Percentiles rank a stretch among this genome's conserved stretches.
Evolutionary conservation across 1,140 invertebrate species (phyloP).

Genomic region (Rhyzopertha dominica): DNA sequence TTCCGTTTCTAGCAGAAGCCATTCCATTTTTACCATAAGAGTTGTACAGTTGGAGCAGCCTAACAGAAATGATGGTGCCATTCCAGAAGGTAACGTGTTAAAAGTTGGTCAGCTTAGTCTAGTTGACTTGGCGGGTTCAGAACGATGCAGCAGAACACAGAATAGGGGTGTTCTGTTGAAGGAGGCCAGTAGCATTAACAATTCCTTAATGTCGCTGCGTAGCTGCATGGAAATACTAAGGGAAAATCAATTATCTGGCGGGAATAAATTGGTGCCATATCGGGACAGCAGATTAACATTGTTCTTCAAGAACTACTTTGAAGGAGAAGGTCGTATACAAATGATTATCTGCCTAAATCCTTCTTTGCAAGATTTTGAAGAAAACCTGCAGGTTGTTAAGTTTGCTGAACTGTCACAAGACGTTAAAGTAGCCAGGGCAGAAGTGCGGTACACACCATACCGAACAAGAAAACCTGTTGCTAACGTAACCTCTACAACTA

Average conservation of each 20-base stretch:
- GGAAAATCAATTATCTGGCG: conserved; percentile 76
- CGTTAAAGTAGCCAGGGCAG: conserved; percentile 74
- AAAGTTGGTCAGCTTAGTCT: conserved; percentile 81
- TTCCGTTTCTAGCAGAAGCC: conserved; percentile 87
- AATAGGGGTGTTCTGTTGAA: conserved; percentile 53
- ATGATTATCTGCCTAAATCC: conserved; percentile 99
- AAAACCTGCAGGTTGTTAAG: conserved; percentile 91
- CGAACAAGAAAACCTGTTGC: conserved; percentile 74
- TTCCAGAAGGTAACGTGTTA: conserved; percentile 63
- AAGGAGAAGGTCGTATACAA: conserved; percentile 90
- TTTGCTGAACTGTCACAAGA: conserved; percentile 95
- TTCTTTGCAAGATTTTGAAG: conserved; percentile 85
- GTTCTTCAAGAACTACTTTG: conserved; percentile 97
- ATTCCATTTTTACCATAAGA: conserved; percentile 89
- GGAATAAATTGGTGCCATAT: conserved; percentile 80
- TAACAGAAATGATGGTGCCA: conserved; percentile 48
- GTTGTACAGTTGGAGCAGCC: conserved; percentile 70
- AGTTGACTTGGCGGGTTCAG: conserved; percentile 93
- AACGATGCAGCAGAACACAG: conserved; percentile 80
- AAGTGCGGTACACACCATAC: conserved; percentile 51
- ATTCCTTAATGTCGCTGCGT: conserved; percentile 76
- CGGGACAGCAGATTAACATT: conserved; percentile 93
- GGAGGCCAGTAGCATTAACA: conserved; percentile 74
- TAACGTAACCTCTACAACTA: too few relatives aligned
- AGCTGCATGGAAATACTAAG: conserved; percentile 86